phyloP scores from a whole-genome alignment of 2,113 vertebrate genomes.

The Sciurus niger region DNA sequence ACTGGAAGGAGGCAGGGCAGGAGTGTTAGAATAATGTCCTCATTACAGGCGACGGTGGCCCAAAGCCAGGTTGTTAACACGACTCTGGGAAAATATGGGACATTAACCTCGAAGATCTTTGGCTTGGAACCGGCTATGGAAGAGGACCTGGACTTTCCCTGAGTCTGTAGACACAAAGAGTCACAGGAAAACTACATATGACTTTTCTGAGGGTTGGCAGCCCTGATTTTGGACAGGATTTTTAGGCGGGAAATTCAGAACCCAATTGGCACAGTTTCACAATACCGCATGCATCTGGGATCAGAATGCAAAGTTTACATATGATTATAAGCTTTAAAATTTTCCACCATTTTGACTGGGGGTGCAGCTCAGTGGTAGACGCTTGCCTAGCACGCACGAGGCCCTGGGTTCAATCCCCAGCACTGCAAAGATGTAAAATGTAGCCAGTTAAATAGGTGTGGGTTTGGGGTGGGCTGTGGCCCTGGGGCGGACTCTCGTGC shows the following conservation, averaged over 20 bases:
- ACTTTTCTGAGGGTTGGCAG: not conserved
- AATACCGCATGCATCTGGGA: accelerated
- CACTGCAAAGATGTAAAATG: accelerated
- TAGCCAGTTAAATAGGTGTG: not conserved
- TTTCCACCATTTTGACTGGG: not conserved
- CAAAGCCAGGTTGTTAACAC: not conserved
- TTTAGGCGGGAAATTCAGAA: not conserved
- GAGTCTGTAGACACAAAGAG: not conserved
- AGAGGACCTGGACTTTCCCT: not conserved
- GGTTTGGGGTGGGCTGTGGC: not conserved
- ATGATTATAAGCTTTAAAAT: not conserved
- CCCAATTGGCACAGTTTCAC: not conserved
- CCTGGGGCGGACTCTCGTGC: not conserved
- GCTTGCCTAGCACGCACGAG: not conserved
- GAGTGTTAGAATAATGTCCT: not conserved
- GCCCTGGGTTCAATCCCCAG: not conserved
- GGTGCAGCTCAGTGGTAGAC: not conserved
- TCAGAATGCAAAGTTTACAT: not conserved
- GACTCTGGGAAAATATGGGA: not conserved
- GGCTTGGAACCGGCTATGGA: not conserved
- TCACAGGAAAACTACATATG: not conserved
- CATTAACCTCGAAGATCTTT: not conserved
- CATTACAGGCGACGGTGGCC: not conserved
- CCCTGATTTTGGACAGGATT: not conserved
- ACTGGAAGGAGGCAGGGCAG: not conserved